Evolutionary conservation across 2,888 invertebrate species (phyloP).

Genomic region (Tanytarsus gracilentus): DNA sequence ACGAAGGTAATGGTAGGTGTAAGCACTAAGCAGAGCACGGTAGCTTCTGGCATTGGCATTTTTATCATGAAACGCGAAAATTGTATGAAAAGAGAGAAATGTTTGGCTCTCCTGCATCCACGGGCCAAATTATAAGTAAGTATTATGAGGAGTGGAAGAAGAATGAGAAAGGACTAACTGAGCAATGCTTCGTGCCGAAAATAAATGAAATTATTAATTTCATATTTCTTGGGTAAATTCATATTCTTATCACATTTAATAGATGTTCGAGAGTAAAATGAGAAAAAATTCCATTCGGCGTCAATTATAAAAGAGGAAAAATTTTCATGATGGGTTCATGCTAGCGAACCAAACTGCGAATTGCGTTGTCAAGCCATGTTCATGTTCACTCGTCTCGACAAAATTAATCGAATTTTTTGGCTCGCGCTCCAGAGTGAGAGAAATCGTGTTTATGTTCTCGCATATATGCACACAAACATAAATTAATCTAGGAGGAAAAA

Average conservation of each 20-base stretch:
- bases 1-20: no score
- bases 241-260: background rate
- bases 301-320: background rate
- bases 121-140: no score
- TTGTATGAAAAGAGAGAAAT: background rate
- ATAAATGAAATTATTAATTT: constrained; percentile 11
- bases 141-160: no score
- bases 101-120: background rate
- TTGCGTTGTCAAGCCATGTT: background rate
- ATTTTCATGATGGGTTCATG: background rate
- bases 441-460: no score
- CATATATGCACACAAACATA: constrained; percentile 1
- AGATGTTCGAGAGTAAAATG: background rate
- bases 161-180: no score
- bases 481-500: background rate
- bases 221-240: background rate
- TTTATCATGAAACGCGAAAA: background rate
- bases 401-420: constrained; percentile 8
- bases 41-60: background rate
- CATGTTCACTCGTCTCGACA: no score
- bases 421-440: no score
- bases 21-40: background rate
- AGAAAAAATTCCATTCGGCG: background rate
- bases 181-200: constrained; percentile 2
- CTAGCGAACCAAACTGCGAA: background rate